These are phyloP conservation scores for Aplysia californica DNA, from an alignment of 1,140 invertebrate species.

Conservation along the genomic window DNA sequence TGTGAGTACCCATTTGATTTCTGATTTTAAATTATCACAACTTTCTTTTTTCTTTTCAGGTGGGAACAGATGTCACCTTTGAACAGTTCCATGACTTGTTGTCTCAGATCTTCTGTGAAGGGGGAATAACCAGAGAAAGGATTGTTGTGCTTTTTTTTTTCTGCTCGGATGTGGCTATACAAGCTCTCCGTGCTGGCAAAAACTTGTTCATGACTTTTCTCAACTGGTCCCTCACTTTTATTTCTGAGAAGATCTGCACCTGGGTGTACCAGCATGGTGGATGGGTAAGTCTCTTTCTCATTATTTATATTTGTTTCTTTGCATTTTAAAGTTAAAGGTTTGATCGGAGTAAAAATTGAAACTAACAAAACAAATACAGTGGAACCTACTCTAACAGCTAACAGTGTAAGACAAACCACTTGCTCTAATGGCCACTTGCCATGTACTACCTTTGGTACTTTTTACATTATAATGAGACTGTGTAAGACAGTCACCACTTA, in stretches of 20 bases:
- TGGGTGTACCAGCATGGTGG: slow-evolving; percentile 31
- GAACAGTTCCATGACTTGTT: slow-evolving; percentile 48
- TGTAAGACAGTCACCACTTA: too few species aligned
- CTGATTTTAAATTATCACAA: too few species aligned
- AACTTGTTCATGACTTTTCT: slow-evolving; percentile 16
- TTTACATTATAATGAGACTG: too few species aligned
- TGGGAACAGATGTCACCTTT: slow-evolving; percentile 37
- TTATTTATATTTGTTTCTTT: neutral
- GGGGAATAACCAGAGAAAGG: slow-evolving; percentile 60
- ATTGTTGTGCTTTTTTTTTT: slow-evolving; percentile 69
- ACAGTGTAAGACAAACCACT: too few species aligned
- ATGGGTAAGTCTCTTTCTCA: slow-evolving; percentile 21
- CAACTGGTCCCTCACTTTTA: slow-evolving; percentile 25
- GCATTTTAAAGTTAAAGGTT: neutral
- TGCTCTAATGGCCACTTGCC: too few species aligned
- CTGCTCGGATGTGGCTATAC: slow-evolving; percentile 66
- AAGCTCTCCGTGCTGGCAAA: slow-evolving; percentile 32
- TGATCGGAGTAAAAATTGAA: neutral
- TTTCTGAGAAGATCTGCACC: slow-evolving; percentile 4
- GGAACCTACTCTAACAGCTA: too few species aligned
- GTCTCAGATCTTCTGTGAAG: slow-evolving; percentile 41
- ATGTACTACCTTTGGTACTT: too few species aligned
- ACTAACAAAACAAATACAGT: neutral
- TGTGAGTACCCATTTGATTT: too few species aligned
- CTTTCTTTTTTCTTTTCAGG: slow-evolving; percentile 35